Evolutionary conservation across 2,113 vertebrate species (phyloP).

Genomic region (Macaca nemestrina): DNA sequence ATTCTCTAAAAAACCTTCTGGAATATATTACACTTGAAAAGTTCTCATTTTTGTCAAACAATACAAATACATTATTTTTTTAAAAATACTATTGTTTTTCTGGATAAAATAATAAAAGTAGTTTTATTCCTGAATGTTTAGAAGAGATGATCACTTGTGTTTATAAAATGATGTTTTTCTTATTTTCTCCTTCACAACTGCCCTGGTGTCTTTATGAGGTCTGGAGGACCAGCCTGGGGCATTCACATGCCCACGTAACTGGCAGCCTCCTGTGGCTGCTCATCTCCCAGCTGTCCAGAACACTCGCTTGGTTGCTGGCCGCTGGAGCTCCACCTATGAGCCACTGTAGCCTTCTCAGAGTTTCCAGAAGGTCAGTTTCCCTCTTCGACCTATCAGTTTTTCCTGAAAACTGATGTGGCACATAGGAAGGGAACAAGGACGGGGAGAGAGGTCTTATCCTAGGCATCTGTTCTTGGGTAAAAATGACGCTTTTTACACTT

Average conservation of each 20-base stretch:
- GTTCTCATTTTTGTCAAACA: not conserved
- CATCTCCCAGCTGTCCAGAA: not conserved
- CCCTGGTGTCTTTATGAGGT: not conserved
- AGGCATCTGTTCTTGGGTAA: not conserved
- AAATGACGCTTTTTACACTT: not conserved
- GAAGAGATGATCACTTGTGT: not conserved
- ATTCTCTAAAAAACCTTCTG: not conserved
- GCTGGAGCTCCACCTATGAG: not conserved
- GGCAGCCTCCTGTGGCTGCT: fast-evolving
- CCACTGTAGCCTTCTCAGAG: not conserved
- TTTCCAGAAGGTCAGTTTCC: not conserved
- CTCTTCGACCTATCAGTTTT: not conserved
- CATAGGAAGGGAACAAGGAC: not conserved
- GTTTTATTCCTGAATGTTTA: constrained; percentile 9
- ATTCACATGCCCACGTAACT: fast-evolving
- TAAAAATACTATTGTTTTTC: not conserved
- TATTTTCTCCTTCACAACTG: not conserved
- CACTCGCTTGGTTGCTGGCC: fast-evolving
- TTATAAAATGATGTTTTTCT: not conserved
- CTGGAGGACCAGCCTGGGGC: not conserved
- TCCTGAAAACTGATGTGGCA: not conserved
- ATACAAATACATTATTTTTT: not conserved
- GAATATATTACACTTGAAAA: not conserved
- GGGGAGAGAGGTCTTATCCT: not conserved
- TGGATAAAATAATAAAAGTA: not conserved